Conservation (phyloP, 2,888 invertebrate species). For the Luffia ferchaultella region DNA sequence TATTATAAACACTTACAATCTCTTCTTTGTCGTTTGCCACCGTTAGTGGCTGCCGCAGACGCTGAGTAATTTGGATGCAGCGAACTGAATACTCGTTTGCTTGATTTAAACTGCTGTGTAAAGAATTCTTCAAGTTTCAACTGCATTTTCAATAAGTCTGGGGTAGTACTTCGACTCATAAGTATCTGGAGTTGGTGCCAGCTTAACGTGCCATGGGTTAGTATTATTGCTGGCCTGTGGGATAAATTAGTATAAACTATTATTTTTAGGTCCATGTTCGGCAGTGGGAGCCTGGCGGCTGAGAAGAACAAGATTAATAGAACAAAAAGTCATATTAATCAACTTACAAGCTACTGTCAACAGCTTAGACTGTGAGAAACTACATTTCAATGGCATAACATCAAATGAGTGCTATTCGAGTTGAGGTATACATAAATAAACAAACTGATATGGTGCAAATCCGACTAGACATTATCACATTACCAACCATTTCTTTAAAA, state of each 20-base stretch:
- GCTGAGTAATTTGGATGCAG: constrained; percentile 45
- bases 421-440: too few species aligned
- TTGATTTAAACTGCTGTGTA: constrained; percentile 96
- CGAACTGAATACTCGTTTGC: constrained; percentile 88
- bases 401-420: too few species aligned
- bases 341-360: too few species aligned
- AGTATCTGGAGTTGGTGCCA: constrained; percentile 97
- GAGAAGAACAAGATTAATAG: too few species aligned
- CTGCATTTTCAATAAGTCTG: constrained; percentile 96
- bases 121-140: constrained; percentile 97
- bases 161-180: constrained; percentile 96
- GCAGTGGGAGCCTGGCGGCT: too few species aligned
- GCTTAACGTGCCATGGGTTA: constrained; percentile 89
- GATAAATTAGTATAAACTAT: neutral
- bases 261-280: too few species aligned
- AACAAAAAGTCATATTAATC: too few species aligned
- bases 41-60: neutral
- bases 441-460: too few species aligned
- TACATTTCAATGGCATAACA: too few species aligned
- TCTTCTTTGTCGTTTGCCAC: constrained; percentile 24
- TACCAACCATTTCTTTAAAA: too few species aligned
- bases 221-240: constrained; percentile 84
- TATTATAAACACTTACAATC: constrained; percentile 46
- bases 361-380: too few species aligned
- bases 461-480: too few species aligned